Evolutionary conservation across 2,888 invertebrate species (phyloP).

Genomic region (Netelia melanura): DNA sequence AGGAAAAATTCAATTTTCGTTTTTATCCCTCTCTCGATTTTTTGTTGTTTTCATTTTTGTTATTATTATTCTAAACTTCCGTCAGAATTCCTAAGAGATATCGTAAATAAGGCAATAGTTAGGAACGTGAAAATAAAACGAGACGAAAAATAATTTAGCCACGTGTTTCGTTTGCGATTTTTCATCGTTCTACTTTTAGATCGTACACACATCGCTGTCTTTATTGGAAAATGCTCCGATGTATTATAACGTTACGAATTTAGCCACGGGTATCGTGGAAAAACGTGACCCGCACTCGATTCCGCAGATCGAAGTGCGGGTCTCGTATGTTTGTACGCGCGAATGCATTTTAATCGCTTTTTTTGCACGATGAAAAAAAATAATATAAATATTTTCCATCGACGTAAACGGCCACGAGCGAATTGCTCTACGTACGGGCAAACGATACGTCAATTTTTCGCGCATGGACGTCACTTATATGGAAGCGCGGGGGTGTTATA

Average conservation of each 20-base stretch:
- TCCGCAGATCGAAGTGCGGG: neutral
- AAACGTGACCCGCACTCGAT: conserved; percentile 26
- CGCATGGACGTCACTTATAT: neutral
- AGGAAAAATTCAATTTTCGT: conserved; percentile 49
- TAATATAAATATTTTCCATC: no score
- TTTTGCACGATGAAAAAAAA: no score
- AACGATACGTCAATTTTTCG: neutral
- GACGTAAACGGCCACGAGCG: no score
- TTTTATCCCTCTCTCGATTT: neutral
- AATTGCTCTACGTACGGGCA: no score
- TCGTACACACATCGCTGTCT: neutral
- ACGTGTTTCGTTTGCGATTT: neutral
- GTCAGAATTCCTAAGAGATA: neutral
- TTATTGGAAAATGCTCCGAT: conserved; percentile 9
- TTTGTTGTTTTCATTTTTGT: conserved; percentile 23
- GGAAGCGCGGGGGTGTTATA: conserved; percentile 1
- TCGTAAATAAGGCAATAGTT: conserved; percentile 1
- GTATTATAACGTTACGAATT: conserved; percentile 9
- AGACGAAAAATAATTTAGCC: neutral
- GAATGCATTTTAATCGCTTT: no score
- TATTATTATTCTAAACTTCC: conserved; percentile 7
- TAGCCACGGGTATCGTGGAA: neutral
- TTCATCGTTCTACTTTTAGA: neutral
- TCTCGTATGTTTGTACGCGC: neutral
- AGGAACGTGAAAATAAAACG: neutral